Evolutionary conservation across 1,140 invertebrate genomes (phyloP), one percentile per base, ranked within the genome.

Genomic region (Drosophila aff.): DNA sequence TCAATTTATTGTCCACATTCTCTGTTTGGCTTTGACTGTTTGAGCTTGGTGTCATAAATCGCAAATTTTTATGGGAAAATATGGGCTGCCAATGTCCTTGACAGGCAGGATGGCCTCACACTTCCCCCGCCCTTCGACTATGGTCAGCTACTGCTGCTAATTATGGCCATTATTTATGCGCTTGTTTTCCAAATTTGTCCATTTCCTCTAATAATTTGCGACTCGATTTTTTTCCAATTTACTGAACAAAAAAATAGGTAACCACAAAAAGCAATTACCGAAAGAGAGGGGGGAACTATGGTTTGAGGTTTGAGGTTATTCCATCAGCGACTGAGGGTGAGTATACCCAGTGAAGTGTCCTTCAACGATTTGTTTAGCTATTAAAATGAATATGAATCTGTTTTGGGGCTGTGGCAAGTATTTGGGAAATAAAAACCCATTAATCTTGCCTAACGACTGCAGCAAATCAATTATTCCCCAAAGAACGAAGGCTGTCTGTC

Each of bases 141-240:
- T 53, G 71, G 72, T 66, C 74, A 76, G 59, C 60, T 65, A 64
- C 71, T 61, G 71, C 74, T 76, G 71, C 74, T 76, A 76, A 76
- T 76, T 76, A 76, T 76, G 72, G 62, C 44, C 55, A 58, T 76
- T 76, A 76, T 76, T 76, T 76, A 76, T 76, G 72, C 33, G 74
- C 66, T 59, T 72, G 66, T 60, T 71, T 71, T 73, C 23, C 21
- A 44, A 74, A 74, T 74, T 65, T 76, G 53, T 64, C 72, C 75
- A 76, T 76, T 76, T 65, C 72, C 73, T 49, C 61, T 21, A 66
- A 75, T 65, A 77, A 77, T 76, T 76, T 76, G 62, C 43, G 73
- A 38, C 64, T 68, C 33, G 21, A 53, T 68, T 67, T 49, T 69
- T 28, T 57, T 21, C 53, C 31, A 53, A 53, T 62, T 63, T 57